Base-by-base conservation (phyloP, 2,888 invertebrate species). In the Theodoxus fluviatilis region DNA sequence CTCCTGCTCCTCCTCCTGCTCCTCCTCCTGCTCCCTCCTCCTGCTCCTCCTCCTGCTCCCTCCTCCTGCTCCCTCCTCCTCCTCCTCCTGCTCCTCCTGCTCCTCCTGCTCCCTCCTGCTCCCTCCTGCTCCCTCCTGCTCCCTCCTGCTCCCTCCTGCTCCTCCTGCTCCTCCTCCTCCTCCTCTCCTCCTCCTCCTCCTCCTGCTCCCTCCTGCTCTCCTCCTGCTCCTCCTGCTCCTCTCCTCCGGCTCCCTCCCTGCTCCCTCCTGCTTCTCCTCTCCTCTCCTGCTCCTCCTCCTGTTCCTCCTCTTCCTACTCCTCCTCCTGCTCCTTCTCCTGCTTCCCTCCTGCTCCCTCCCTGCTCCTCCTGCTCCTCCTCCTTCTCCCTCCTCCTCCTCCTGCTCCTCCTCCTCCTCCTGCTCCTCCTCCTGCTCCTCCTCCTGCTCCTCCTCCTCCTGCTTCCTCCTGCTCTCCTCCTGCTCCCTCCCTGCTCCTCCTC, bases 351-450 rank as follows among this genome's bases (percentile, higher is more conserved):
- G 49, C 47, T 67, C 28, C 47, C 25, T 28, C 52, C 2, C 63
- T 63, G 37, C 63, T 63, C 31, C 63, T 63, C 4, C 63, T 63
- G 37, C 63, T 63, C 31, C 63, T 35, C 3, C 33, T 63, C 31
- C 63, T 63, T 35, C 63, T 63, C 31, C 63, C 63, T 63, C 31
- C 63, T 35, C 31, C 33, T 63, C 4, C 63, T 63, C 31, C 63
- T 63, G 37, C 63, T 37, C 31, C 63, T 35, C 31, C 33, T 63
- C 4, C 63, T 35, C 2, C 63, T 63, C 31, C 63, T 63, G 37
- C 63, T 63, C 31, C 63, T 63, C 31, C 63, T 63, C 31, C 63
- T 63, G 37, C 63, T 63, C 31, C 63, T 63, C 31, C 63, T 63
- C 31, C 63, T 63, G 37, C 64, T 63, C 33, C 64, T 63, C 33